A percentile compares a stretch with the other conserved stretches of the same genome.
Conservation (phyloP, 2,113 vertebrate species). For the Hylia prasina region DNA sequence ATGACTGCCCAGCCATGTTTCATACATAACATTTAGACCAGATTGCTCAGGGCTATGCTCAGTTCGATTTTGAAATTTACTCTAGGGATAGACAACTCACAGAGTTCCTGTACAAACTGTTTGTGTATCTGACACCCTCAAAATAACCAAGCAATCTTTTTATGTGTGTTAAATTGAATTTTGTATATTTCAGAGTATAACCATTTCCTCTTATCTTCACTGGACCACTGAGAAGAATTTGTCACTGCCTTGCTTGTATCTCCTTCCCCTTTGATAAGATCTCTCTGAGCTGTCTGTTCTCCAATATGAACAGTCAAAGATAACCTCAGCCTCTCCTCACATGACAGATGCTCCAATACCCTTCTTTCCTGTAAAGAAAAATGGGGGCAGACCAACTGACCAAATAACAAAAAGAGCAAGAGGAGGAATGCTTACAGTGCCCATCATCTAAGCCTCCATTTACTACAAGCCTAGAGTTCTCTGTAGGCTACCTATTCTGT, state of each 20-base stretch:
- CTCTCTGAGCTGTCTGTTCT: background rate
- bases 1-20: background rate
- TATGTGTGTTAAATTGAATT: background rate
- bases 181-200: background rate
- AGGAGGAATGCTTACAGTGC: background rate
- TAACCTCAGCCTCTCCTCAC: background rate
- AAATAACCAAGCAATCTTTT: background rate
- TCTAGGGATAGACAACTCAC: background rate
- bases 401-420: background rate
- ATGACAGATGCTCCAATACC: background rate
- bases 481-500: background rate
- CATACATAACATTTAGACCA: accelerated
- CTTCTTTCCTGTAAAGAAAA: background rate
- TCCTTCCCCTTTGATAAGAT: background rate
- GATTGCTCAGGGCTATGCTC: background rate
- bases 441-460: background rate
- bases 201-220: background rate
- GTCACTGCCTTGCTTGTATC: background rate
- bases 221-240: background rate
- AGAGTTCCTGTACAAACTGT: background rate
- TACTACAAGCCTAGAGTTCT: background rate
- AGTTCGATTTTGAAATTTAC: background rate
- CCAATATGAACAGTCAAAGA: background rate
- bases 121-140: background rate
- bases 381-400: background rate